Evolutionary conservation across 2,797 vertebrate species (phyloP), one percentile per base, ranked within the genome.

Genomic region (Alectoris magna): DNA sequence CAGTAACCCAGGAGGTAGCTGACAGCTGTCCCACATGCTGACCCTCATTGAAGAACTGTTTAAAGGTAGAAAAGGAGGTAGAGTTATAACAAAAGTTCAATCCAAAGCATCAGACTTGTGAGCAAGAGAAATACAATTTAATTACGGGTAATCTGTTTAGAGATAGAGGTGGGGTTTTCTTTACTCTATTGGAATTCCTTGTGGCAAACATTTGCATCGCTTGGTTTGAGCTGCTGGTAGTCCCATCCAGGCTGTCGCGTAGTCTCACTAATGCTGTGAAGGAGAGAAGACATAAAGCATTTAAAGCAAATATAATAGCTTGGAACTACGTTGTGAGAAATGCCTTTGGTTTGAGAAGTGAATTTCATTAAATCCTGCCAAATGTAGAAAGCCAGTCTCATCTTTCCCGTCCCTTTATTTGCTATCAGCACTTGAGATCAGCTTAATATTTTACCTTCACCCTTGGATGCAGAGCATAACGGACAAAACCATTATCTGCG

Each of bases 391-490:
- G 58, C 77, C 78, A 88, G 38, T 74, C 84, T 67, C 19, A 77
- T 36, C 23, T 56, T 76, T 24, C 67, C 55, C 68, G n/a, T 43
- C 64, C 56, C 80, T 94, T 93, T 91, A 46, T 88, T 86, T 93
- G 90, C 78, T 95, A 66, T 97, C 87, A 75, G 56, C 26, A 55
- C 69, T 93, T 81, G 92, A 91, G 84, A 90, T 95, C 90, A 95
- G n/a, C 92, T 85, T 95, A 92, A 87, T 87, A 91, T 96, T 96
- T 97, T 96, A 76, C 86, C 55, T 97, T 92, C 66, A 76, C 91
- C 93, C 94, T 93, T 95, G 89, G 70, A 74, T 87, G 15, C 79
- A 64, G 87, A 93, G 71, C 81, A 74, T 90, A 95, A 88, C 7
- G 64, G 93, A 74, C 87, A 58, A 88, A 95, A 19, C 49, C 49